Base-by-base conservation (phyloP, 2,888 invertebrate genomes). In the Tachina lurida region DNA sequence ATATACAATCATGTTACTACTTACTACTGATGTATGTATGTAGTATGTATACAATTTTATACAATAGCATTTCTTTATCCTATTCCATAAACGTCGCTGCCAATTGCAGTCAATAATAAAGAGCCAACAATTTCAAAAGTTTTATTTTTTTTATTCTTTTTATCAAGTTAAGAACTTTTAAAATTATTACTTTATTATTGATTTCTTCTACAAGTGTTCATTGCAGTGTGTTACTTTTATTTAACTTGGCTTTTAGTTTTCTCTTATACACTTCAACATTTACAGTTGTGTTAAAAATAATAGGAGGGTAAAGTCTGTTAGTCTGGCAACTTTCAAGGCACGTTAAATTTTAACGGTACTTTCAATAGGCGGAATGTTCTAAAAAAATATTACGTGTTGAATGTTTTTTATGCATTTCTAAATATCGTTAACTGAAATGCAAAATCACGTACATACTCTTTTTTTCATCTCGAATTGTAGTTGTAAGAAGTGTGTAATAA, bases 131-230 rank as follows among this genome's bases (percentile, higher is more conserved):
- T 68, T 77, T 77, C 47, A 47, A 0, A 68, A 68, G 56, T 58
- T 67, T 56, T 58, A 31, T 12, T 47, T 58, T 13, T 13, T 22
- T 17, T 31, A n/a, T 67, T 56, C 8, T 41, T 47, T 58, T 17
- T 31, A 0, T n/a, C 41, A 43, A 43, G 52, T 43, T 43, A 13
- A 63, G 12, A 71, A 63, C 31, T 70, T 47, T 71, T 19, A n/a
- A 79, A 63, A 62, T 49, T 65, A 49, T 81, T 74, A 73, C 67
- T 67, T 81, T 74, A 74, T 49, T 67, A 52, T 74, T 81, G 74
- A 74, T 81, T 74, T 60, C 31, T 58, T 39, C n/a, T 47, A 63
- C 52, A 67, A 54, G 15, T 54, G 22, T 31, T 9, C 15, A 41
- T 22, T 56, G n/a, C 43, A n/a, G 22, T 56, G 8, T 67, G 13